Conservation (phyloP, 2,888 invertebrate genomes). For the Heliconius ethilla region DNA sequence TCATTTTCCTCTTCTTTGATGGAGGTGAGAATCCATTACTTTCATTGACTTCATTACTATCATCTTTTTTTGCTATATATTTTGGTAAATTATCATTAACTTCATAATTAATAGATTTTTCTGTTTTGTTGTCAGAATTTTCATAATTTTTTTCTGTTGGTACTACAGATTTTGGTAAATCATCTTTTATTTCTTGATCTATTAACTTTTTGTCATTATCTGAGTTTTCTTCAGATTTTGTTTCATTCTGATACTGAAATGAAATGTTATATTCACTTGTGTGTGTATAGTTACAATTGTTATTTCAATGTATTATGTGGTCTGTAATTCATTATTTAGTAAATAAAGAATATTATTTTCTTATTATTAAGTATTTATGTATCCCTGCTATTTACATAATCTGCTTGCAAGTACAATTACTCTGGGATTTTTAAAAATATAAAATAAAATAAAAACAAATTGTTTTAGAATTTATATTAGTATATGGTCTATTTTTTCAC, state of each 20-base stretch:
- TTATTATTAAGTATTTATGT: too few relatives aligned
- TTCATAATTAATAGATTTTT: background rate
- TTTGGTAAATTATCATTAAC: constrained; percentile 31
- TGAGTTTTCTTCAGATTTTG: background rate
- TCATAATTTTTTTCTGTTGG: constrained; percentile 14
- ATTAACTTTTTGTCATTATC: background rate
- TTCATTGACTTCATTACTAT: constrained; percentile 12
- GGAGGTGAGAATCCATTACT: constrained; percentile 47
- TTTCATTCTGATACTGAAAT: constrained; percentile 32
- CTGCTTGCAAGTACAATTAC: too few relatives aligned
- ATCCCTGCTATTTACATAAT: too few relatives aligned
- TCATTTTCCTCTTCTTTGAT: constrained; percentile 73
- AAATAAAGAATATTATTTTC: too few relatives aligned
- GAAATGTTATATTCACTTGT: background rate
- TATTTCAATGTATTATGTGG: too few relatives aligned
- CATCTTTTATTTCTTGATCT: constrained; percentile 36
- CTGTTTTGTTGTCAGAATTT: background rate
- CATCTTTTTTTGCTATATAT: constrained; percentile 39
- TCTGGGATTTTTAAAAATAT: too few relatives aligned
- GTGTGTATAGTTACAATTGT: too few relatives aligned
- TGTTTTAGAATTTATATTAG: too few relatives aligned
- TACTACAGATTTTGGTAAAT: background rate
- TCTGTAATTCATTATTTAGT: too few relatives aligned
- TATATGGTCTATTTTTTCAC: too few relatives aligned
- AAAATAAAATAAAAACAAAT: too few relatives aligned